Conservation (phyloP, 1,140 invertebrate species). For the Contarinia nasturtii region DNA sequence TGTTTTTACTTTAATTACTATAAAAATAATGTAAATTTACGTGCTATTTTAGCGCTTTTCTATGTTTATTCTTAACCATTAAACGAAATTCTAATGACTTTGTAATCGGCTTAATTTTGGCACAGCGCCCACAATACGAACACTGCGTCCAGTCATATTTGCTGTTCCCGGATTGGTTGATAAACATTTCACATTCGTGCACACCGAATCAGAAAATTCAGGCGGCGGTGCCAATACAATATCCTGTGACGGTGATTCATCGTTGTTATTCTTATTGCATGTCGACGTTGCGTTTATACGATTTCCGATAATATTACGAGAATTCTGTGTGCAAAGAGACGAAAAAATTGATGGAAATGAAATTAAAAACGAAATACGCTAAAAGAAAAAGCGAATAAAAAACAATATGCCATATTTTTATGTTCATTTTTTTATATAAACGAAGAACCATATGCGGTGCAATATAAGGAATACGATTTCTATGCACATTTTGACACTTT, state of each 20-base stretch:
- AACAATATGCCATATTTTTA: no score
- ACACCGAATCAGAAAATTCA: constrained; percentile 34
- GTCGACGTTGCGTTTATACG: constrained; percentile 16
- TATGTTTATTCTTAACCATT: no score
- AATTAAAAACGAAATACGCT: constrained; percentile 7
- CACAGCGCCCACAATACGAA: constrained; percentile 59
- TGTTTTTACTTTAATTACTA: no score
- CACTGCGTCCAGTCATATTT: constrained; percentile 38
- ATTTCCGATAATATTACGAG: constrained; percentile 13
- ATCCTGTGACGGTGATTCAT: constrained; percentile 19
- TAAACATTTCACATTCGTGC: constrained; percentile 1
- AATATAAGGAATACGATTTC: no score
- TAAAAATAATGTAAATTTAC: no score
- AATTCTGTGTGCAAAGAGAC: constrained; percentile 13
- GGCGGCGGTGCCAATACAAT: constrained; percentile 59
- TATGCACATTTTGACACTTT: no score
- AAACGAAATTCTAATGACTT: no score
- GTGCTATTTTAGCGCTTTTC: no score
- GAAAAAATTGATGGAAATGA: constrained; percentile 11
- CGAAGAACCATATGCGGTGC: no score
- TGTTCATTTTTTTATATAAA: no score
- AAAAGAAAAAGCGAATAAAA: no score
- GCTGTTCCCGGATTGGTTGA: constrained; percentile 8
- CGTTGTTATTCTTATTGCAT: no score
- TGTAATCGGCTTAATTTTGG: constrained; percentile 31